These are phyloP conservation scores for Bolinopsis microptera DNA, from an alignment of 37 sponge, comb jelly and placozoan genomes.

Conservation along the genomic window DNA sequence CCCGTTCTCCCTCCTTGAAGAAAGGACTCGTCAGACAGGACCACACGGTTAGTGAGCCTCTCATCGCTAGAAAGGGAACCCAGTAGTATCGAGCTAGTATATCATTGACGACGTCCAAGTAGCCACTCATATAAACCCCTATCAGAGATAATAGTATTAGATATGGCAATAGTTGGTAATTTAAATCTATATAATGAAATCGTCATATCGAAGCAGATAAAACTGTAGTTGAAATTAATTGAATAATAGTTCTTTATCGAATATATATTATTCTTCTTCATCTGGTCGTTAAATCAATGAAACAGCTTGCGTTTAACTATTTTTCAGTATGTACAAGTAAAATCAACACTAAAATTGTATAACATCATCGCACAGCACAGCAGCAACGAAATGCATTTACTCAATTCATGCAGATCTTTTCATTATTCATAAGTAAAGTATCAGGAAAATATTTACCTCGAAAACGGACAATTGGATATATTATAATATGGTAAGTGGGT, in stretches of 20 bases:
- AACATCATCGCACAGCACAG: neutral
- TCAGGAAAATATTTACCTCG: too few species aligned
- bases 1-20: neutral
- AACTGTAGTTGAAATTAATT: too few species aligned
- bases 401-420: neutral
- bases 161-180: too few species aligned
- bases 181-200: too few species aligned
- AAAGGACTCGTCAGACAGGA: conserved; percentile 4
- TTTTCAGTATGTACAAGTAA: conserved; percentile 64
- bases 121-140: neutral
- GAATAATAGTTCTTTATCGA: too few species aligned
- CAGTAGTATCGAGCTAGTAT: neutral
- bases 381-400: neutral
- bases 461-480: neutral
- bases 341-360: conserved; percentile 64
- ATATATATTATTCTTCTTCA: too few species aligned
- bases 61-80: neutral
- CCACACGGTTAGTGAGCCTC: neutral
- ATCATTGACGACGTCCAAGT: neutral
- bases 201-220: too few species aligned
- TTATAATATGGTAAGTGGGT: neutral
- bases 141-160: neutral
- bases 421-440: too few species aligned
- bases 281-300: too few species aligned
- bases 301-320: neutral